Conservation (phyloP, 2,113 vertebrate genomes). For the Xiphophorus hellerii region DNA sequence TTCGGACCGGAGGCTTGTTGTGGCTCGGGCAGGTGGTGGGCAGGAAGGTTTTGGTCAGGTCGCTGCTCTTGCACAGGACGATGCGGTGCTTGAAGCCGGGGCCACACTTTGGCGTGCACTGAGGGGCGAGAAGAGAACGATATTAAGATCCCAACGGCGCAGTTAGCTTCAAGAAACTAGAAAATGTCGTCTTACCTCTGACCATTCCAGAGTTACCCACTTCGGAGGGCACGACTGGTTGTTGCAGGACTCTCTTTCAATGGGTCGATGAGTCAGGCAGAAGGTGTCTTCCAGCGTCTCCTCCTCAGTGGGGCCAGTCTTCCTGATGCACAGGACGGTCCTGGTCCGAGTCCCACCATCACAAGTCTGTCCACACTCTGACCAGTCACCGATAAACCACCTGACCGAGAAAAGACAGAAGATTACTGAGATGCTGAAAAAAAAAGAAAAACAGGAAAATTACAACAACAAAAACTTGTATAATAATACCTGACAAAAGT, state of each 20-base stretch:
- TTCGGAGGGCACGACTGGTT: constrained; percentile 97
- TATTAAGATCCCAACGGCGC: not conserved
- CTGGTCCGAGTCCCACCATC: constrained; percentile 90
- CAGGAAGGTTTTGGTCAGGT: constrained; percentile 93
- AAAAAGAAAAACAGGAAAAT: not conserved
- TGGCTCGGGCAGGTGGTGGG: constrained; percentile 87
- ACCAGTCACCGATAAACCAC: constrained; percentile 98
- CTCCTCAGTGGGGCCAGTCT: constrained; percentile 90
- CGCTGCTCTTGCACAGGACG: constrained; percentile 94
- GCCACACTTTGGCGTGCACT: constrained; percentile 92
- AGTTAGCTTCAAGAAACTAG: not conserved
- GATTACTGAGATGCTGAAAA: not conserved
- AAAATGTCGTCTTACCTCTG: constrained; percentile 84
- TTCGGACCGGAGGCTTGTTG: constrained; percentile 90
- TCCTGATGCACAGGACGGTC: constrained; percentile 92
- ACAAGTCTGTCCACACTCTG: constrained; percentile 94
- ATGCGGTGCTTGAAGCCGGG: constrained; percentile 97
- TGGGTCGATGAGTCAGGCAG: constrained; percentile 92
- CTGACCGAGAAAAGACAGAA: constrained; percentile 66
- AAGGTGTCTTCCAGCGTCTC: constrained; percentile 90
- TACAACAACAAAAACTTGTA: not conserved
- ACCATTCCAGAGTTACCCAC: constrained; percentile 97
- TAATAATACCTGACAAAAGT: not conserved
- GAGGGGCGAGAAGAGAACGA: not conserved
- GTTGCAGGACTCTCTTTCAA: constrained; percentile 93